Evolutionary conservation across 1,140 invertebrate species (phyloP).

Genomic region (Scaptodrosophila lebanonensis): DNA sequence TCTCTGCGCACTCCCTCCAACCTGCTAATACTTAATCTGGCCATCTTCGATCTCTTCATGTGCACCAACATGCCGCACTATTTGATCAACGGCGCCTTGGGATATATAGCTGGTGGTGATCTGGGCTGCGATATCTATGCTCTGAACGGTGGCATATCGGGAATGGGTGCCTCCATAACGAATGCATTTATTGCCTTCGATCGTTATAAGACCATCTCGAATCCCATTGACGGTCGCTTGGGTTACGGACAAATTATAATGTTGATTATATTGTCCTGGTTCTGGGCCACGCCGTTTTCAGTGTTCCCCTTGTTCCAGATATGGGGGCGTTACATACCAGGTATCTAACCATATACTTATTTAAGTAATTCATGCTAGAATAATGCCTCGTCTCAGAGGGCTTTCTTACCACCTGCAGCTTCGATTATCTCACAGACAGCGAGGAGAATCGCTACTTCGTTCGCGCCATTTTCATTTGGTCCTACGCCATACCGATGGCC

Average conservation of each 20-base stretch:
- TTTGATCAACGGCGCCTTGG: constrained; percentile 82
- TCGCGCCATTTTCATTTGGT: constrained; percentile 83
- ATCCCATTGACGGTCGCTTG: constrained; percentile 85
- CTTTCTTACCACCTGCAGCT: constrained; percentile 86
- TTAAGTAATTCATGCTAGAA: not conserved
- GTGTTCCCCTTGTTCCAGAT: constrained; percentile 82
- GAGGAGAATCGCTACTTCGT: constrained; percentile 84
- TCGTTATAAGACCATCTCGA: constrained; percentile 85
- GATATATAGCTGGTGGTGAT: constrained; percentile 82
- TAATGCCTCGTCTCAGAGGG: constrained; percentile 79
- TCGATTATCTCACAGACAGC: constrained; percentile 85
- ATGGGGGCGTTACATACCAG: constrained; percentile 84
- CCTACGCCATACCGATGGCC: constrained; percentile 83
- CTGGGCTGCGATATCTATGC: constrained; percentile 85
- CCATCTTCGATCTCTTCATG: constrained; percentile 87
- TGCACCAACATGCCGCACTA: constrained; percentile 86
- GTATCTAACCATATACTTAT: constrained; percentile 62
- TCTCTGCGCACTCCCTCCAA: constrained; percentile 87
- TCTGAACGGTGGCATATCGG: constrained; percentile 82
- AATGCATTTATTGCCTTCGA: constrained; percentile 87
- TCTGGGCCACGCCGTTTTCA: constrained; percentile 85
- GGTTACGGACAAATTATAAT: constrained; percentile 82
- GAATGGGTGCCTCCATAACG: constrained; percentile 84
- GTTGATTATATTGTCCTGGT: constrained; percentile 83
- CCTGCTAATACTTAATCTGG: constrained; percentile 87